Percentiles rank a stretch among this genome's conserved stretches.
Conservation (phyloP, 2,113 vertebrate species). For the Corythoichthys haematopterus region DNA sequence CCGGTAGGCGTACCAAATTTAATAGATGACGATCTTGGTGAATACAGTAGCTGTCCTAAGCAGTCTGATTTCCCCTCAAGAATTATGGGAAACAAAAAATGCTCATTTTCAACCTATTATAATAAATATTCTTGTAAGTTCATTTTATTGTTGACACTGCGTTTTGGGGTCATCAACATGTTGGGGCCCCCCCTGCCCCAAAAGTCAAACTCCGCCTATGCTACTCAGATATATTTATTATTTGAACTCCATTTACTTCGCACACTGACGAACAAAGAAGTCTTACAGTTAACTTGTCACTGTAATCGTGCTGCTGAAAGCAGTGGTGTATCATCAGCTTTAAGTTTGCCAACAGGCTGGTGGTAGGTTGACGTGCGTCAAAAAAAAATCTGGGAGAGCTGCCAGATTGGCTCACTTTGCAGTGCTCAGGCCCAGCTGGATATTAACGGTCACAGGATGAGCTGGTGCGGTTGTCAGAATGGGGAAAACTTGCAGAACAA, state of each 20-base stretch:
- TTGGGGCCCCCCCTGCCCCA: no score
- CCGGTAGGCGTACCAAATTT: no score
- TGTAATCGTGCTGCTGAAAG: neutral
- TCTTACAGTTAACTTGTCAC: neutral
- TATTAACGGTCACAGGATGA: conserved; percentile 19
- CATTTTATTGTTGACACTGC: no score
- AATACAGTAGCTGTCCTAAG: no score
- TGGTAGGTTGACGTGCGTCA: conserved; percentile 34
- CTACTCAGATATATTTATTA: neutral
- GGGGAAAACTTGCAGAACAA: conserved; percentile 6
- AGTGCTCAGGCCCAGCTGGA: conserved; percentile 25
- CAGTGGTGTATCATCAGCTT: conserved; percentile 20
- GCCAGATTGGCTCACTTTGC: conserved; percentile 29
- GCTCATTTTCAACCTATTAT: no score
- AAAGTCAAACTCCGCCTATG: no score
- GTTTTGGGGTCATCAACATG: no score
- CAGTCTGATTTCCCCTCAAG: no score
- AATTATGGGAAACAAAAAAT: no score
- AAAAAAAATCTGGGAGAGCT: conserved; percentile 21
- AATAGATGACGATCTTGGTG: no score
- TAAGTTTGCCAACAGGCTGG: conserved; percentile 30
- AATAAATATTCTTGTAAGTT: no score
- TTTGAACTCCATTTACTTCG: neutral
- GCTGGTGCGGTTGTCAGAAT: conserved; percentile 13
- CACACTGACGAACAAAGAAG: conserved; percentile 13